phyloP scores from a whole-genome alignment of 2,888 invertebrate genomes.

The Odontomyia ornata region DNA sequence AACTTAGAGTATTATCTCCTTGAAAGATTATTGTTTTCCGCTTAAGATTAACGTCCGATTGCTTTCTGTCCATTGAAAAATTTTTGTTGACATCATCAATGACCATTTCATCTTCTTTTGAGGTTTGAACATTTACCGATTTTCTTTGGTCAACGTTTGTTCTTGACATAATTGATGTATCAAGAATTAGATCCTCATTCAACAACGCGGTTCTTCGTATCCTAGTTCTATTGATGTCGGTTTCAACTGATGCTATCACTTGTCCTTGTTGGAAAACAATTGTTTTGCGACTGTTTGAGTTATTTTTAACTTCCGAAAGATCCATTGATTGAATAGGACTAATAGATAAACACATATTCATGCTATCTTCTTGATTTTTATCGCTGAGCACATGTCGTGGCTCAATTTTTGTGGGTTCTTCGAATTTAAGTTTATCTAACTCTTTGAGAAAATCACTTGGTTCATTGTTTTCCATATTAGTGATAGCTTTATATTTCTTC shows the following conservation, averaged over 20 bases:
- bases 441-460: not conserved
- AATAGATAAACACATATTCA: not conserved
- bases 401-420: not conserved
- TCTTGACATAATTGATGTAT: not conserved
- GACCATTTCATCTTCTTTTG: too few relatives aligned
- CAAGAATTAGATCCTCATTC: not conserved
- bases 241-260: not conserved
- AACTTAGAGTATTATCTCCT: not conserved
- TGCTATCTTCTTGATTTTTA: not conserved
- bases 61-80: too few relatives aligned
- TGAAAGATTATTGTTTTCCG: not conserved
- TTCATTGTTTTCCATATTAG: not conserved
- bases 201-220: not conserved
- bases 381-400: not conserved
- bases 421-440: not conserved
- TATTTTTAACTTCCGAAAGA: not conserved
- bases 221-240: not conserved
- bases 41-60: not conserved
- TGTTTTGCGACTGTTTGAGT: not conserved
- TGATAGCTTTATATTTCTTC: not conserved
- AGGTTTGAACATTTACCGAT: too few relatives aligned
- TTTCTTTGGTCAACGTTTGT: not conserved
- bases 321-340: not conserved
- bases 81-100: too few relatives aligned
- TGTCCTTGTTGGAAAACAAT: conserved; percentile 18